Evolutionary conservation across 2,888 invertebrate species (phyloP).

Genomic region (Abscondita cerata): DNA sequence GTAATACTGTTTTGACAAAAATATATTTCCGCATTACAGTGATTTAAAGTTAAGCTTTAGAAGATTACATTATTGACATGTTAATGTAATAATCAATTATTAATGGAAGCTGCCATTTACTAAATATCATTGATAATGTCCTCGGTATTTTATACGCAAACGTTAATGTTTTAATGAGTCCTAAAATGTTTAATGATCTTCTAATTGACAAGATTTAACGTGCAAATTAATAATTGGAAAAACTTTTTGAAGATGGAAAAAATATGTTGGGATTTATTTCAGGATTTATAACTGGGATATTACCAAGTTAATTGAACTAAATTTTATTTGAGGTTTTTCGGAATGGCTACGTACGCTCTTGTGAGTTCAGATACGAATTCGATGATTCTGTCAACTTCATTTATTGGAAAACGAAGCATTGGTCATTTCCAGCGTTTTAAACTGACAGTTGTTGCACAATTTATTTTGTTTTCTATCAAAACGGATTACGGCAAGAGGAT

Average conservation of each 20-base stretch:
- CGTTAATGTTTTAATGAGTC: neutral
- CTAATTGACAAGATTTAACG: slow-evolving; percentile 7
- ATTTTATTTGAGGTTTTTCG: slow-evolving; percentile 26
- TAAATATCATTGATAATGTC: slow-evolving; percentile 8
- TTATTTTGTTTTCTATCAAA: slow-evolving; percentile 28
- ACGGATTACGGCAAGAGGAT: slow-evolving; percentile 21
- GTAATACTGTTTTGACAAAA: neutral
- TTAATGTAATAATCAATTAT: slow-evolving; percentile 5
- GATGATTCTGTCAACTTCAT: slow-evolving; percentile 32
- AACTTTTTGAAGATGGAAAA: neutral
- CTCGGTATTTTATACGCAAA: neutral
- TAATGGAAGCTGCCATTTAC: slow-evolving; percentile 6
- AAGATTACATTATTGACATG: slow-evolving; percentile 9
- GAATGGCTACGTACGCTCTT: slow-evolving; percentile 19
- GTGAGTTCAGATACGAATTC: slow-evolving; percentile 26
- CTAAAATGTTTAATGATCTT: slow-evolving; percentile 6
- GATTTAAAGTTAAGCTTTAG: slow-evolving; percentile 9
- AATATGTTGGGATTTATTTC: slow-evolving; percentile 1
- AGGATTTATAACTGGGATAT: slow-evolving; percentile 11
- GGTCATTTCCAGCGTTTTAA: slow-evolving; percentile 33
- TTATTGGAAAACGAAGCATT: slow-evolving; percentile 34
- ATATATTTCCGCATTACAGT: neutral
- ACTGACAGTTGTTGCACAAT: slow-evolving; percentile 34
- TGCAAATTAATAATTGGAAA: neutral
- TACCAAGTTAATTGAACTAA: slow-evolving; percentile 26